These are phyloP conservation scores for Drosophila subpulchrella DNA, from an alignment of 1,140 invertebrate genomes.

Conservation along the genomic window DNA sequence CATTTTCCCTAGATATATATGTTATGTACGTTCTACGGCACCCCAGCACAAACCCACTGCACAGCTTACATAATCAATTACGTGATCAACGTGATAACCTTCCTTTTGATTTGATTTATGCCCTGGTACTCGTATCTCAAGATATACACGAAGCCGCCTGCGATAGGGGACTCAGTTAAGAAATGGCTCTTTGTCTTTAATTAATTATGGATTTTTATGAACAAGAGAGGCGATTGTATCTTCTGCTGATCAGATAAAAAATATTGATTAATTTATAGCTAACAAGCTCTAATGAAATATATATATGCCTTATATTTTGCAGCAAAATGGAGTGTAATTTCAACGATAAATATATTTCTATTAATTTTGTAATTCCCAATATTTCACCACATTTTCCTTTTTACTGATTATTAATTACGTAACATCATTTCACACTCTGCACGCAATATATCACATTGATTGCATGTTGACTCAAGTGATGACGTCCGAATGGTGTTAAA, in stretches of 20 bases:
- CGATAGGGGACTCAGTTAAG: not conserved
- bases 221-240: not conserved
- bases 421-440: slow-evolving; percentile 28
- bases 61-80: slow-evolving; percentile 58
- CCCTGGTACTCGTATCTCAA: slow-evolving; percentile 29
- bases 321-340: not conserved
- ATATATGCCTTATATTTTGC: not conserved
- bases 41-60: slow-evolving; percentile 1
- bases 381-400: not conserved
- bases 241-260: not conserved
- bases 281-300: not conserved
- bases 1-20: slow-evolving; percentile 7
- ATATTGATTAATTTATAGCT: not conserved
- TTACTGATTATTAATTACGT: slow-evolving; percentile 25
- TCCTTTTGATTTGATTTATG: slow-evolving; percentile 46
- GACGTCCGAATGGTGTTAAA: slow-evolving; percentile 47
- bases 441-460: slow-evolving; percentile 48
- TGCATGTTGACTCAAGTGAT: slow-evolving; percentile 63
- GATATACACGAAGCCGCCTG: slow-evolving; percentile 4
- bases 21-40: not conserved
- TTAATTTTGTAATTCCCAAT: not conserved
- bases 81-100: slow-evolving; percentile 53
- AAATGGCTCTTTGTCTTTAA: slow-evolving; percentile 4
- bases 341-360: not conserved
- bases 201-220: slow-evolving; percentile 15